Base-by-base conservation (phyloP, 2,888 invertebrate species). In the Stenolophus ochropezus region DNA sequence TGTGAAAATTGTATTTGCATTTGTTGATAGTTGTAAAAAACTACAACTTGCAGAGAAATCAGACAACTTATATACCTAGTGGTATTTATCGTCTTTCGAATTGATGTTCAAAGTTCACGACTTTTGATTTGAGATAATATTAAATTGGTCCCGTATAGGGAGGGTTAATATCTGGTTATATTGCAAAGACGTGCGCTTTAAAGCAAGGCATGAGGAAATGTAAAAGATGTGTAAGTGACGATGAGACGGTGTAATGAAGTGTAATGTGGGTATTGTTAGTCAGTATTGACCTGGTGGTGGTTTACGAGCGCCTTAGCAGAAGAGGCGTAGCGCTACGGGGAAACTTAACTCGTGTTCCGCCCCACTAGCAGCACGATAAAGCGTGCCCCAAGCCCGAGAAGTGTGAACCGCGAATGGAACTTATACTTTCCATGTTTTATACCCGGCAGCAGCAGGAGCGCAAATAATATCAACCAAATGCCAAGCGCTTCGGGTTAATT, bases 341-440 rank as follows among this genome's bases (percentile, higher is more conserved):
- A 73, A 75, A 75, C 53, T 53, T 75, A 75, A 53, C 53, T 75
- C 27, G 75, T 51, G 75, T 75, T 75, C 53, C 27, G 53, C 53
- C 21, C 51, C 27, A 14, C 21, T 16, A 25, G 25, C 74, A 33
- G 25, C 33, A 33, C 27, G 75, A 53, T 53, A 75, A 27, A 75
- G 74, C 27, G 74, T 25, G 16, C 74, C 33, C 33, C 33, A 8
- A 8, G 8, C 33, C 33, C 53, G 27, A 16, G 33, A 65, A 77
- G 65, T 61, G 65, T 47, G 77, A 61, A 77, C 65, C 65, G 65
- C 65, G 65, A 61, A 47, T 65, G 20, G 49, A 77, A 77, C 61
- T 77, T 77, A 77, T 77, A 65, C 65, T 77, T 77, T 65, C 18
- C 47, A 77, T 77, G 65, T 65, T 65, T 77, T 77, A 77, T 77